A percentile compares a stretch with the other conserved stretches of the same genome.
These are phyloP conservation scores for Ornithoptera alexandrae DNA, from an alignment of 2,888 invertebrate species.

Conservation along the genomic window DNA sequence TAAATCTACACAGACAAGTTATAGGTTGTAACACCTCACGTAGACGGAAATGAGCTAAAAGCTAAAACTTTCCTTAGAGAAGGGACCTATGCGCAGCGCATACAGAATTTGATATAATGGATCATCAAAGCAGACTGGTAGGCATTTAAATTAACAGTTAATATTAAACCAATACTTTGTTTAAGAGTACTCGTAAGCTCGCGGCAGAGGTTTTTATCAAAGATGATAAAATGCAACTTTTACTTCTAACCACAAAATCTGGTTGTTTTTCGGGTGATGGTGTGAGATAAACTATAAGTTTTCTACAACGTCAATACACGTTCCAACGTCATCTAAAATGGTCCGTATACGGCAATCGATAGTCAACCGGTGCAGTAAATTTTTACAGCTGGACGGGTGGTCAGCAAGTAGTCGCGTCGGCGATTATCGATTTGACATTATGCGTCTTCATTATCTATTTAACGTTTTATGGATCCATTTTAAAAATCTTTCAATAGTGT, in stretches of 20 bases:
- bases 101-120: too few species aligned
- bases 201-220: neutral
- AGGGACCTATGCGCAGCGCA: too few species aligned
- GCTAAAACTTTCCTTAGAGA: too few species aligned
- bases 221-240: neutral
- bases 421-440: constrained; percentile 17
- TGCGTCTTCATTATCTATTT: neutral
- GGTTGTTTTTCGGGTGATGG: neutral
- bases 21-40: too few species aligned
- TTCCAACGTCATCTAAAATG: constrained; percentile 14
- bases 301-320: neutral
- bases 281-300: neutral
- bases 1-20: too few species aligned
- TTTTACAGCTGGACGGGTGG: constrained; percentile 22
- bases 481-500: neutral
- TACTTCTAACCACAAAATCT: neutral
- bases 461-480: neutral
- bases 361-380: constrained; percentile 22
- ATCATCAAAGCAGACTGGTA: too few species aligned
- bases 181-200: too few species aligned
- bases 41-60: too few species aligned
- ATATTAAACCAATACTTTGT: too few species aligned
- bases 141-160: too few species aligned
- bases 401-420: constrained; percentile 6
- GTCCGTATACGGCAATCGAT: constrained; percentile 18